Evolutionary conservation across 2,888 invertebrate species (phyloP).

Genomic region (Atrina japonica): DNA sequence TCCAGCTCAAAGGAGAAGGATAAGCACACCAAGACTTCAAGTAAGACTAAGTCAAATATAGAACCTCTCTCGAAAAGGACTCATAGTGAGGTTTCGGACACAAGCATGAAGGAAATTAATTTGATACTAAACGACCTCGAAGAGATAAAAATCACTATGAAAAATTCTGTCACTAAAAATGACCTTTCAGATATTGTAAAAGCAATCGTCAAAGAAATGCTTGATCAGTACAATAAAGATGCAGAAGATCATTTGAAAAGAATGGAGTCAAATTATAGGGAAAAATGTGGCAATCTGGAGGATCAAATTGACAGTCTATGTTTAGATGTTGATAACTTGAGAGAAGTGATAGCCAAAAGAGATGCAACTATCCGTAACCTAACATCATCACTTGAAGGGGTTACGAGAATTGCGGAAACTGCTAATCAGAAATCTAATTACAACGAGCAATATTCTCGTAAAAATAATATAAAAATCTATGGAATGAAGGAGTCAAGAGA

Average conservation of each 20-base stretch:
- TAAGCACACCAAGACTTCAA: background rate
- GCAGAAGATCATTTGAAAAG: conserved; percentile 1
- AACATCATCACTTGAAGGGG: conserved; percentile 2
- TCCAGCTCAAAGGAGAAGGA: background rate
- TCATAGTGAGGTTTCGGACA: background rate
- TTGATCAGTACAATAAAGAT: conserved; percentile 1
- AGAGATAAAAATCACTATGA: conserved; percentile 5
- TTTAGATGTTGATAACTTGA: conserved; percentile 2
- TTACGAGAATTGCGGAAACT: background rate
- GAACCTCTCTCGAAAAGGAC: background rate
- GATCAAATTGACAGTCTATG: background rate
- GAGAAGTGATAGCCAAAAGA: conserved; percentile 6
- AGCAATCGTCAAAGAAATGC: conserved; percentile 5
- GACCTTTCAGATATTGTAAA: conserved; percentile 1
- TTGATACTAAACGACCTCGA: background rate
- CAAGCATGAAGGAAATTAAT: background rate
- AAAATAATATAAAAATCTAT: conserved; percentile 10
- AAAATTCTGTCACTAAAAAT: background rate
- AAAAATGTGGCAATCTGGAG: conserved; percentile 5
- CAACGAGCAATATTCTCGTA: conserved; percentile 6
- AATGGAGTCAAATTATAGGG: background rate
- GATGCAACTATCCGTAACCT: conserved; percentile 2
- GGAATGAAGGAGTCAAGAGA: conserved; percentile 2
- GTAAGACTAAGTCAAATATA: conserved; percentile 1
- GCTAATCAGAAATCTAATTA: background rate